Evolutionary conservation across 2,113 vertebrate genomes (phyloP), one percentile per base, ranked within the genome.

Genomic region (Pteropus alecto): DNA sequence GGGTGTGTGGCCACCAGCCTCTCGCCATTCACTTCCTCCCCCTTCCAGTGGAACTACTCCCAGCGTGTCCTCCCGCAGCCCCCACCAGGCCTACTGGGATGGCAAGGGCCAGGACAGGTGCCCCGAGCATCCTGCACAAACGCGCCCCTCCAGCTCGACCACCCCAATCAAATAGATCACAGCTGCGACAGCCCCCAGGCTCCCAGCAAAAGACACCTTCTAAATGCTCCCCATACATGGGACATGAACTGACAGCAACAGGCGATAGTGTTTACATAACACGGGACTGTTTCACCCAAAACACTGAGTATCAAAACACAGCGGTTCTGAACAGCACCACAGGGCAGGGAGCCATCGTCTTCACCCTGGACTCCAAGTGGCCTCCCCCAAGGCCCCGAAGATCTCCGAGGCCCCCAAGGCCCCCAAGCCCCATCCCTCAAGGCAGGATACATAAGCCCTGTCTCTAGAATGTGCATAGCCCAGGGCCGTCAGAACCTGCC

Each of bases 261-360:
- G 61, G 79, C 5, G 1, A 68, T 7, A 3, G 35, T 26, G 89
- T 90, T 92, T 92, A 95, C 56, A 56, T 43, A 89, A 94, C 48
- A 65, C 2, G 1, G 30, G 68, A 7, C 13, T 79, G 68, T 70
- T 95, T 87, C 38, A 71, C 74, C 82, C 79, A 58, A 63, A 92
- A 93, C 65, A 78, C 63, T 70, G 18, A 6, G 33, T 77, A 68
- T 87, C 87, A 84, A 82, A 84, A 79, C 73, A 33, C 5, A n/a
- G 78, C 48, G 33, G 46, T 85, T 71, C 30, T 3, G 0, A 61
- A 87, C 21, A 7, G 58, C 4, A 6, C 11, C 21, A 21, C 0
- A 1, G 18, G 7, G 21, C 71, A 63, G 38, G 51, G 71, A 51
- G 33, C 30, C 58, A 30, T 18, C 60, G 22, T 73, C 35, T 61